These are phyloP conservation scores for Mus caroli DNA, from an alignment of 2,797 vertebrate species.

Conservation along the genomic window DNA sequence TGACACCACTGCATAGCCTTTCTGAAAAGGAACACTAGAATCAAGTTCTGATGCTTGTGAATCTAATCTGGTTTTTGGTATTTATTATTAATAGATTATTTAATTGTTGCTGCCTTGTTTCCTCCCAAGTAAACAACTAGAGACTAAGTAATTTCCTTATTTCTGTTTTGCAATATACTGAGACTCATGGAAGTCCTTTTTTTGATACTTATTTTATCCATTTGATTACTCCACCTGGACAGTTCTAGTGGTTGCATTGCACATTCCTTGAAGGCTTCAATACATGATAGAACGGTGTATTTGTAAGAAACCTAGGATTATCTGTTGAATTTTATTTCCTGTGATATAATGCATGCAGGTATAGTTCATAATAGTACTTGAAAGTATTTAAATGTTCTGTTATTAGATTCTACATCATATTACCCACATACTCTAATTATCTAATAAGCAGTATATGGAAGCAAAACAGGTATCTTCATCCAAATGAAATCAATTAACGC, in stretches of 20 bases:
- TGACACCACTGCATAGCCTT: neutral
- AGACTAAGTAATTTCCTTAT: neutral
- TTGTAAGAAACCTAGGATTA: neutral
- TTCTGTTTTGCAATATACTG: neutral
- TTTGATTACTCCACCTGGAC: neutral
- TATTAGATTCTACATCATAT: conserved; percentile 49
- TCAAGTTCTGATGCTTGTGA: neutral
- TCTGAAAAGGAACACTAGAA: neutral
- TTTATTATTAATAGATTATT: neutral
- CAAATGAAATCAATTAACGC: neutral
- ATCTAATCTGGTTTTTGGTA: neutral
- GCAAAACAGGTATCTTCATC: neutral
- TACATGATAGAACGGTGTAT: neutral
- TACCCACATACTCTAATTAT: neutral
- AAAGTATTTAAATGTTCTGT: neutral
- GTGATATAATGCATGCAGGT: neutral
- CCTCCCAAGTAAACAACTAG: neutral
- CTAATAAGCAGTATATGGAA: neutral
- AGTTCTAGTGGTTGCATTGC: neutral
- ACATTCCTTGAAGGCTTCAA: neutral
- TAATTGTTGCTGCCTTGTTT: neutral
- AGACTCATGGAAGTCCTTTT: neutral
- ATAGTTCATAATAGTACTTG: neutral
- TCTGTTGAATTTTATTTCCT: neutral
- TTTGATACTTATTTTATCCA: neutral